Evolutionary conservation across 1,140 invertebrate genomes (phyloP).

Genomic region (Saccostrea glomerata): DNA sequence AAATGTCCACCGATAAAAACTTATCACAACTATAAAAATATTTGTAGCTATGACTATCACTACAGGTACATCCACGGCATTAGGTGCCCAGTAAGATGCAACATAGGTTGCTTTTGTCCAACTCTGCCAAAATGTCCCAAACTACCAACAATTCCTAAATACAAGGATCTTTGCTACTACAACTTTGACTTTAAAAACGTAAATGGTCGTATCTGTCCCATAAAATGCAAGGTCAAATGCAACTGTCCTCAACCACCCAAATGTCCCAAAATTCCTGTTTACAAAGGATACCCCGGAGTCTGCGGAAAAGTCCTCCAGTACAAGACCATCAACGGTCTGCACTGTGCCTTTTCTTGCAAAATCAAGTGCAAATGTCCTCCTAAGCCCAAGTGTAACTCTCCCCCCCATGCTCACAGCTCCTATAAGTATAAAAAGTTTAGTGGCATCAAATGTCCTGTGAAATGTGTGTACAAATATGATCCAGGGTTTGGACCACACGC

Average conservation of each 20-base stretch:
- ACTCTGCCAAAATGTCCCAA: constrained; percentile 18
- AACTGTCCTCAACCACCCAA: neutral
- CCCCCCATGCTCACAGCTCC: neutral
- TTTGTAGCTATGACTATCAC: neutral
- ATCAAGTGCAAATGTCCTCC: constrained; percentile 40
- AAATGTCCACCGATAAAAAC: constrained; percentile 26
- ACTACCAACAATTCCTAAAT: neutral
- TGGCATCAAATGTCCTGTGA: constrained; percentile 8
- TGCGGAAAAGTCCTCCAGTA: neutral
- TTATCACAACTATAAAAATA: neutral
- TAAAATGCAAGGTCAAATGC: constrained; percentile 25
- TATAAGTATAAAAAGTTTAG: constrained; percentile 5
- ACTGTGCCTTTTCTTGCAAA: constrained; percentile 25
- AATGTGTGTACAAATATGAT: neutral
- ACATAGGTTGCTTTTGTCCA: constrained; percentile 16
- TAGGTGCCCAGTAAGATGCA: neutral
- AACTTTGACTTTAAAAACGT: constrained; percentile 5
- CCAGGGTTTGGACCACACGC: neutral
- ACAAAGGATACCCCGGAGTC: constrained; percentile 12
- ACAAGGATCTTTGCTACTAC: neutral
- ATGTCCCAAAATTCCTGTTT: neutral
- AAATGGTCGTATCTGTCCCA: constrained; percentile 25
- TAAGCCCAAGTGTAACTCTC: neutral
- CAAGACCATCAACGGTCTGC: constrained; percentile 4
- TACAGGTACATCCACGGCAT: constrained; percentile 26